Conservation (phyloP, 2,888 invertebrate genomes). For the Arrhopalites spinosus region DNA sequence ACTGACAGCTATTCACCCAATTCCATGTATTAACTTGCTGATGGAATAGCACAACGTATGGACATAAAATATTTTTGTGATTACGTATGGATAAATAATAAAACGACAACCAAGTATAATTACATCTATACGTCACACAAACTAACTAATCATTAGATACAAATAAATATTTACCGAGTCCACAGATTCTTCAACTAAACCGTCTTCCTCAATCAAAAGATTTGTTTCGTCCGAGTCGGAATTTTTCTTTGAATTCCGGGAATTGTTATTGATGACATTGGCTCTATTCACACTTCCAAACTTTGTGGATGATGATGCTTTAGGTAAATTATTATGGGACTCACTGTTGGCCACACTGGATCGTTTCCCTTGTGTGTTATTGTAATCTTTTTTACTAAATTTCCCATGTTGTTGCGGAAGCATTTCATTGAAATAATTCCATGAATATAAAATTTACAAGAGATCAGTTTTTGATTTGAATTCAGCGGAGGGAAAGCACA, state of each 20-base stretch:
- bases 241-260: constrained; percentile 29
- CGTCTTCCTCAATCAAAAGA: constrained; percentile 25
- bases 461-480: no score
- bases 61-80: background rate
- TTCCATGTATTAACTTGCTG: background rate
- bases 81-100: background rate
- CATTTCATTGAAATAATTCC: constrained; percentile 15
- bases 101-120: background rate
- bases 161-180: constrained; percentile 22
- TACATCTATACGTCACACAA: background rate
- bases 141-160: no score
- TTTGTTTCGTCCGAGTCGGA: constrained; percentile 32
- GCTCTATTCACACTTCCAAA: background rate
- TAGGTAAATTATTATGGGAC: constrained; percentile 3
- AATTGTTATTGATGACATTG: background rate
- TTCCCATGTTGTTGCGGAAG: constrained; percentile 43
- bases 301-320: background rate
- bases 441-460: no score
- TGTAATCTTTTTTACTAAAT: background rate
- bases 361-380: constrained; percentile 2
- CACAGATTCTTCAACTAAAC: background rate
- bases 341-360: background rate
- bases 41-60: background rate
- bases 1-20: background rate
- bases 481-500: no score